phyloP scores from a whole-genome alignment of 2,888 invertebrate genomes.

The Sinopyrophorus schimmeli region DNA sequence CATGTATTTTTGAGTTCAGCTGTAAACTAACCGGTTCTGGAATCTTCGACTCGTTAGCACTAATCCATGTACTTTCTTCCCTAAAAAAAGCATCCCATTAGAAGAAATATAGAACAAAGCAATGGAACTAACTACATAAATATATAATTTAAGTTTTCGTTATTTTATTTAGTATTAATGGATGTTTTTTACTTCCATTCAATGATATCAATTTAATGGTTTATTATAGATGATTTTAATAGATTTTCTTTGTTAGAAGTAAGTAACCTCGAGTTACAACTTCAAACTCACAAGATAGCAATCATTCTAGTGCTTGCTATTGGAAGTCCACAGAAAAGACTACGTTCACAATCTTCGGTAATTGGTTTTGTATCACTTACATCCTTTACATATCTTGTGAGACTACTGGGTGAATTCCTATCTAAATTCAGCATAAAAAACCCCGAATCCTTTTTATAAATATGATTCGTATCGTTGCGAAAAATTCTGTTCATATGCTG shows the following conservation, averaged over 20 bases:
- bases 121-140: too few relatives aligned
- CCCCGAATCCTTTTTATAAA: conserved; percentile 46
- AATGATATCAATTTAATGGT: too few relatives aligned
- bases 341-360: conserved; percentile 43
- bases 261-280: conserved; percentile 11
- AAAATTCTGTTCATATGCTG: conserved; percentile 47
- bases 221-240: conserved; percentile 10
- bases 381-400: conserved; percentile 42
- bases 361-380: conserved; percentile 39
- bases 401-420: conserved; percentile 48
- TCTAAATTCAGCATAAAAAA: conserved; percentile 49
- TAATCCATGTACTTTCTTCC: conserved; percentile 48
- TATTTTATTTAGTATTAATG: conserved; percentile 1
- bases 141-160: too few relatives aligned
- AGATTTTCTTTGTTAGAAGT: conserved; percentile 10
- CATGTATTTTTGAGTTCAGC: conserved; percentile 43
- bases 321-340: conserved; percentile 49
- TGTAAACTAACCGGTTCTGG: conserved; percentile 40
- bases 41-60: conserved; percentile 44
- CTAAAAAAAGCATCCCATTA: too few relatives aligned
- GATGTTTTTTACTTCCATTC: conserved; percentile 7
- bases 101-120: too few relatives aligned
- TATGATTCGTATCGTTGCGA: conserved; percentile 41
- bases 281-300: conserved; percentile 16
- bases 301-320: conserved; percentile 13